Conservation (phyloP, 2,888 invertebrate genomes). For the Drosophila cyrtoloma region DNA sequence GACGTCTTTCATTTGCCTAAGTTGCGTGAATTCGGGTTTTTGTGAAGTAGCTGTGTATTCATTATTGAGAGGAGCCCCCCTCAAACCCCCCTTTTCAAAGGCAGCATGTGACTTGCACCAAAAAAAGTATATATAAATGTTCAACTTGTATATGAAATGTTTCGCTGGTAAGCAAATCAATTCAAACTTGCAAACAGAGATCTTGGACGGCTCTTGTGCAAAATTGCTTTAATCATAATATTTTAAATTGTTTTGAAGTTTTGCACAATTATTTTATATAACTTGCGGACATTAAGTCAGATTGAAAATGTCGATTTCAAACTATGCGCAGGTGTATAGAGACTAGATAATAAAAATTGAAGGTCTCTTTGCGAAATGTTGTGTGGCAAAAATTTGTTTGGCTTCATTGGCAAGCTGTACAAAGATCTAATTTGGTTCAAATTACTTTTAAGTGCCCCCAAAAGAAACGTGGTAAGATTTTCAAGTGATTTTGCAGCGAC, state of each 20-base stretch:
- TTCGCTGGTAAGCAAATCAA: slow-evolving; percentile 44
- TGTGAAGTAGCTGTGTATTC: background rate
- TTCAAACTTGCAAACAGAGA: slow-evolving; percentile 47
- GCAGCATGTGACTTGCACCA: slow-evolving; percentile 13
- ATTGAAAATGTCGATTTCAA: background rate
- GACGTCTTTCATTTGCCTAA: slow-evolving; percentile 67
- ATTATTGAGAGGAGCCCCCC: slow-evolving; percentile 8
- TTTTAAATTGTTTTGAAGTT: slow-evolving; percentile 47
- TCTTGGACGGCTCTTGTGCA: slow-evolving; percentile 36
- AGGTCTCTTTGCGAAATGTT: slow-evolving; percentile 43
- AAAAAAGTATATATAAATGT: background rate
- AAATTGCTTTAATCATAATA: slow-evolving; percentile 41
- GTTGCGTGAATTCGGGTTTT: slow-evolving; percentile 55
- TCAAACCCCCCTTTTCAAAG: background rate
- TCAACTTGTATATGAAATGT: slow-evolving; percentile 36
- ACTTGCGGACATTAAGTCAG: slow-evolving; percentile 40
- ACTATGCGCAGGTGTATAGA: slow-evolving; percentile 38
- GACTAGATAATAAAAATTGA: slow-evolving; percentile 38
- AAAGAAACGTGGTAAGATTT: slow-evolving; percentile 52
- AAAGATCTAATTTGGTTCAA: slow-evolving; percentile 75
- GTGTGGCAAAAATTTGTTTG: slow-evolving; percentile 31
- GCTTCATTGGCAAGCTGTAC: slow-evolving; percentile 63
- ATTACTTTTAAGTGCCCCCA: slow-evolving; percentile 73
- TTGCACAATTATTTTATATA: slow-evolving; percentile 66
- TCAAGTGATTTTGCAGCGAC: slow-evolving; percentile 32